A percentile compares a stretch with the other conserved stretches of the same genome.
phyloP scores from a whole-genome alignment of 2,888 invertebrate species.

The Drosophila meridionalis region DNA sequence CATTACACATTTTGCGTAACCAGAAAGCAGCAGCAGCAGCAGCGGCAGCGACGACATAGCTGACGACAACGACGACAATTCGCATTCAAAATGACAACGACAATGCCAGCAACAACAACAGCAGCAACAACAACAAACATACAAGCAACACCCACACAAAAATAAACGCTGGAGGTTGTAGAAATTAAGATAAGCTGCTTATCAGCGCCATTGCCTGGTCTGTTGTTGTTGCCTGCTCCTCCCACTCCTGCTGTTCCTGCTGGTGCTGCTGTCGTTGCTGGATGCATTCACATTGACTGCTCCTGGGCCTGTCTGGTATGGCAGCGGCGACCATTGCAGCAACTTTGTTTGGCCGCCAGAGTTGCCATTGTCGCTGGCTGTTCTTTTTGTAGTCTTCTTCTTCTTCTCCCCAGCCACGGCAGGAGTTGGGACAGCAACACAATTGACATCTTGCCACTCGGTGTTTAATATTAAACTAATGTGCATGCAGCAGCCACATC shows the following conservation, averaged over 20 bases:
- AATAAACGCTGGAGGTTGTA: conserved; percentile 77
- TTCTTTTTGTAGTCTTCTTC: conserved; percentile 3
- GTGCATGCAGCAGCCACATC: conserved; percentile 57
- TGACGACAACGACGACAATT: conserved; percentile 46
- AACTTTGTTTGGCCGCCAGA: conserved; percentile 56
- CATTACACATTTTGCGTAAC: conserved; percentile 78
- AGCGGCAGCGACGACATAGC: conserved; percentile 35
- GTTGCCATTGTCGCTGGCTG: conserved; percentile 51
- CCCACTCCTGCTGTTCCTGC: conserved; percentile 7
- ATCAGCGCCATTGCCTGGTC: conserved; percentile 73
- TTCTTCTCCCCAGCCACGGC: background rate
- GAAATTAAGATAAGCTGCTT: conserved; percentile 80
- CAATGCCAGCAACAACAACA: conserved; percentile 44
- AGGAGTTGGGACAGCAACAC: conserved; percentile 8
- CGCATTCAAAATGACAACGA: conserved; percentile 62
- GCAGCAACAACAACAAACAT: conserved; percentile 39
- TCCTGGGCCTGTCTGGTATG: conserved; percentile 42
- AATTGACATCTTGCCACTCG: conserved; percentile 64
- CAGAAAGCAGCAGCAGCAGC: conserved; percentile 54
- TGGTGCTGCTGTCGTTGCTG: conserved; percentile 24
- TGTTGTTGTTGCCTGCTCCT: conserved; percentile 27
- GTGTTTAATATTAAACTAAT: conserved; percentile 74
- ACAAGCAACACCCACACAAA: conserved; percentile 60
- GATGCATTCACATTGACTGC: conserved; percentile 51
- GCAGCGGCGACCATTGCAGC: conserved; percentile 41